Base-by-base conservation (phyloP, 1,140 invertebrate species). In the Formica exsecta region DNA sequence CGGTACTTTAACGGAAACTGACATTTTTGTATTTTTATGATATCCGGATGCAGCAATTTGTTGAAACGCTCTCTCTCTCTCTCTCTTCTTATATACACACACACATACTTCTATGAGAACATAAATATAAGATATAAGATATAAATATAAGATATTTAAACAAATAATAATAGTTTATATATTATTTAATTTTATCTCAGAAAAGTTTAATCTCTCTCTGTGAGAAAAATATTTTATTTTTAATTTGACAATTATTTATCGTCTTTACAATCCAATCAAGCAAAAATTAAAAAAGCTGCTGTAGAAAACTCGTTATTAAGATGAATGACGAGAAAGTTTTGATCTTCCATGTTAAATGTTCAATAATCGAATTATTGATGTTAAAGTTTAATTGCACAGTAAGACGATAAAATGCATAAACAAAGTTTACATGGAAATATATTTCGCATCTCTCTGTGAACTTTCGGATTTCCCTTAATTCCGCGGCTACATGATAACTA, bases 11-110 rank as follows among this genome's bases (percentile, higher is more conserved):
- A 71, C 51, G 36, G 54, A 16, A 81, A 83, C 25, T 61, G 66
- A 81, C 79, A 22, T 81, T 38, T 61, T 68, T 74, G 7, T 83
- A 57, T 38, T 44, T 83, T 44, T 54, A 73, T 57, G 54, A 62
- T 73, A 61, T 48, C 54, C 54, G 54, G 54, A 48, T 59, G 79
- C 79, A 22, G 54, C 51, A 62, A 83, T 83, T 83, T 83, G 54
- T 73, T 70, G 68, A 54, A 61, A 59, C 16, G 51, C 4, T 32
- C 48, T 51, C 48, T 32, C 2, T 32, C 3, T 3, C 32, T 32
- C 32, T 32, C 32, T 32, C 32, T 51, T 51, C 48, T 51, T 51
- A 51, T 3, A 19, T 73, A 4, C 25, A 3, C 4, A 22, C 29
- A 19, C 1, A 48, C 22, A 25, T 44, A 25, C 25, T 51, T 59